phyloP scores from a whole-genome alignment of 2,113 vertebrate species.

The Turdus rufiventris region DNA sequence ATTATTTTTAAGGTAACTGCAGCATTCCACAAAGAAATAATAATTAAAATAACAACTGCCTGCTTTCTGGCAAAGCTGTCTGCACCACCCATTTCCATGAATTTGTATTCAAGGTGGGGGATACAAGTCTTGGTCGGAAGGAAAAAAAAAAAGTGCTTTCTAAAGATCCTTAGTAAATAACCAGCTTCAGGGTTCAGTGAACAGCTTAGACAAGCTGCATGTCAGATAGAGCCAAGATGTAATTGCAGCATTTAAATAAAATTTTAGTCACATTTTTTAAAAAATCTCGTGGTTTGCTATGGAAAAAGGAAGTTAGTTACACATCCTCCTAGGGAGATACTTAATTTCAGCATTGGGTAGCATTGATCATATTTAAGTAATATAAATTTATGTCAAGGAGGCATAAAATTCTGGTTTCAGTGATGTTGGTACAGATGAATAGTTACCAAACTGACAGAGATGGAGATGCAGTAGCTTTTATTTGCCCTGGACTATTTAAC shows the following conservation, averaged over 20 bases:
- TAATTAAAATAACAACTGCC: conserved; percentile 61
- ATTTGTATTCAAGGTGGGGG: conserved; percentile 61
- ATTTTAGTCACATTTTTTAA: conserved; percentile 21
- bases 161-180: conserved; percentile 66
- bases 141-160: background rate
- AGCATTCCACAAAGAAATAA: conserved; percentile 54
- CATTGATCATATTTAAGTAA: background rate
- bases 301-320: conserved; percentile 34
- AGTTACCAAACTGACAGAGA: background rate
- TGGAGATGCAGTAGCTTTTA: background rate
- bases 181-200: conserved; percentile 61
- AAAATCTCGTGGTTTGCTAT: conserved; percentile 17
- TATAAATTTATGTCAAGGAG: background rate
- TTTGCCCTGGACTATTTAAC: background rate
- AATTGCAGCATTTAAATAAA: conserved; percentile 63
- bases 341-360: background rate
- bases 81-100: conserved; percentile 71
- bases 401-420: background rate
- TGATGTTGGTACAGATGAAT: background rate
- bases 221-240: conserved; percentile 22
- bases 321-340: background rate
- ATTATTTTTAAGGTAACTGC: conserved; percentile 58
- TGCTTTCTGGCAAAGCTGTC: conserved; percentile 27
- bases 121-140: conserved; percentile 4
- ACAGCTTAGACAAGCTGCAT: conserved; percentile 40